Evolutionary conservation across 2,888 invertebrate species (phyloP).

Genomic region (Ophion obscuratus): DNA sequence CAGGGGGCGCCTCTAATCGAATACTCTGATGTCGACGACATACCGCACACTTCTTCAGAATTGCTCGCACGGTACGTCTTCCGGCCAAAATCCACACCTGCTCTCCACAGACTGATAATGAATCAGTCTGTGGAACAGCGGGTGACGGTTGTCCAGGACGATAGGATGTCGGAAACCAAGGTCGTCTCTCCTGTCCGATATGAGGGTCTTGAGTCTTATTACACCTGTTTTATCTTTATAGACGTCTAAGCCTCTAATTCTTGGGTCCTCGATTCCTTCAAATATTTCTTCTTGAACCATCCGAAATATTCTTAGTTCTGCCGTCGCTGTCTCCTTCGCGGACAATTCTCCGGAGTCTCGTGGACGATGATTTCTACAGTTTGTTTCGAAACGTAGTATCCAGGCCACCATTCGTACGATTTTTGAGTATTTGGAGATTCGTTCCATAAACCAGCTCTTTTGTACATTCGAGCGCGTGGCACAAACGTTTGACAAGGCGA

Average conservation of each 20-base stretch:
- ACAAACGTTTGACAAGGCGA: constrained; percentile 1
- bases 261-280: constrained; percentile 35
- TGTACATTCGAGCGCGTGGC: neutral
- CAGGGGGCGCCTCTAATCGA: constrained; percentile 25
- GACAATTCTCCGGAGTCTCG: constrained; percentile 55
- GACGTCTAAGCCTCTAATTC: constrained; percentile 38
- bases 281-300: constrained; percentile 60
- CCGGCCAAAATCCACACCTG: constrained; percentile 61
- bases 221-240: constrained; percentile 64
- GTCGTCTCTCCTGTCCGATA: constrained; percentile 63
- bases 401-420: constrained; percentile 70
- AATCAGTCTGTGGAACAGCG: constrained; percentile 67
- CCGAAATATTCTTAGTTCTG: constrained; percentile 52
- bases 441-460: constrained; percentile 25
- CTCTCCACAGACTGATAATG: constrained; percentile 59
- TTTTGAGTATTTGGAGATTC: constrained; percentile 63
- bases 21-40: constrained; percentile 52
- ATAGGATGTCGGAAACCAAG: constrained; percentile 71
- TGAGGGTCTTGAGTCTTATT: constrained; percentile 65
- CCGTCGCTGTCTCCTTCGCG: constrained; percentile 55
- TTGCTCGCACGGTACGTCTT: constrained; percentile 39
- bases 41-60: constrained; percentile 48
- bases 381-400: constrained; percentile 52
- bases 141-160: constrained; percentile 71
- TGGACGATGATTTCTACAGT: constrained; percentile 39